Base-by-base conservation (phyloP, 1,140 invertebrate genomes). In the Sesamia nonagrioides region DNA sequence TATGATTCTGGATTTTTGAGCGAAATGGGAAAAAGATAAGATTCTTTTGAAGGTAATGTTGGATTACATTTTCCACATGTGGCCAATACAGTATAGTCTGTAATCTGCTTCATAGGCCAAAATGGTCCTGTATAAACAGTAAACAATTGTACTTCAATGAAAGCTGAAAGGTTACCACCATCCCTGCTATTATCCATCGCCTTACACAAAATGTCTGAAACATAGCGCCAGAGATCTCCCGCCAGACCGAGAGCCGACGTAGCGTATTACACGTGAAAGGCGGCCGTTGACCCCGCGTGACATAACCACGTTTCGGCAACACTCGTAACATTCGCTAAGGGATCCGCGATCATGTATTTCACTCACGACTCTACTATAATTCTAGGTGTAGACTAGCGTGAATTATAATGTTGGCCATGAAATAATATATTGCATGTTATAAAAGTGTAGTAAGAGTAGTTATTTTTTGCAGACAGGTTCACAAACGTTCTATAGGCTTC, bases 291-390 rank as follows among this genome's bases (percentile, higher is more conserved):
- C 37, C 68, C 77, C 66, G 48, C 48, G 48, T 78, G 77, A 78
- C 77, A 73, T 78, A 78, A 78, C 68, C 45, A 18, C 40, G 56
- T 50, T 78, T 78, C 69, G 68, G 77, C 69, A 78, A 73, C 68
- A 37, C 73, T 45, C 42, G 56, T 75, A 60, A 75, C 42, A 61
- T 63, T 75, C 58, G 56, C 73, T 48, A 75, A 75, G 73, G 73
- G 73, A 75, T 58, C 71, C 73, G 73, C 40, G 21, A 21, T n/a
- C 35, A 69, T 50, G 66, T 50, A 69, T 69, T 48, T 48, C 42
- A 50, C 66, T 69, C 66, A 69, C 42, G 42, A 66, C 5, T 66
- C 18, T 42, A 42, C 61, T 17, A 42, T 54, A 21, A 60, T 61
- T 68, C 63, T 7, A 27, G 8, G 50, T 68, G 63, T 45, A 37